Evolutionary conservation across 2,113 vertebrate genomes (phyloP).

Genomic region (Tragelaphus imberbis): DNA sequence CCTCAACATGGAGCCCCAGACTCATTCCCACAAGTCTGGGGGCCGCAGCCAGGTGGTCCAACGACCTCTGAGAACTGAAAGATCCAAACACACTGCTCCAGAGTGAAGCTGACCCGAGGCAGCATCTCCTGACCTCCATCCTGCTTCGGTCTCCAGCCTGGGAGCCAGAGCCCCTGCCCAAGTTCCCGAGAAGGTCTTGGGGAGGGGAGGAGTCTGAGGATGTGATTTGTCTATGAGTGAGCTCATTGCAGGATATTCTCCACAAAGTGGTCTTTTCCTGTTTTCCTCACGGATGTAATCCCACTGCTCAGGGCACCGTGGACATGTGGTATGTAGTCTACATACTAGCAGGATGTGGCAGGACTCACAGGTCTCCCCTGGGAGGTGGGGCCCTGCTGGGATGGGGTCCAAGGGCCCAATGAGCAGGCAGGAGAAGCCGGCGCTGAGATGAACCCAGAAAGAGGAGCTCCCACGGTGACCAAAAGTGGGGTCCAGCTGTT

Average conservation of each 20-base stretch:
- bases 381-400: neutral
- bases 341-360: neutral
- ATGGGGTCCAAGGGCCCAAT: neutral
- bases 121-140: neutral
- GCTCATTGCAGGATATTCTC: neutral
- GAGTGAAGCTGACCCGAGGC: neutral
- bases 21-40: neutral
- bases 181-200: neutral
- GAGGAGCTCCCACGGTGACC: neutral
- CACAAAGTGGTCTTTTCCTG: neutral
- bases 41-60: neutral
- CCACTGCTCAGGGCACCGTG: neutral
- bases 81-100: too few relatives aligned
- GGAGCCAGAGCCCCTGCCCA: neutral
- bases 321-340: neutral
- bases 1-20: neutral
- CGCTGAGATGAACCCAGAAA: neutral
- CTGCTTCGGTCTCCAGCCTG: neutral
- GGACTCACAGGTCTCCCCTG: neutral
- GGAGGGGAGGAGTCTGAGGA: too few relatives aligned
- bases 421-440: too few relatives aligned
- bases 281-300: accelerated
- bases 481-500: neutral
- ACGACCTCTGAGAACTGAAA: neutral
- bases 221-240: neutral